These are phyloP conservation scores for Sarotherodon lohbergeri DNA, from an alignment of 2,113 vertebrate species.

Conservation along the genomic window DNA sequence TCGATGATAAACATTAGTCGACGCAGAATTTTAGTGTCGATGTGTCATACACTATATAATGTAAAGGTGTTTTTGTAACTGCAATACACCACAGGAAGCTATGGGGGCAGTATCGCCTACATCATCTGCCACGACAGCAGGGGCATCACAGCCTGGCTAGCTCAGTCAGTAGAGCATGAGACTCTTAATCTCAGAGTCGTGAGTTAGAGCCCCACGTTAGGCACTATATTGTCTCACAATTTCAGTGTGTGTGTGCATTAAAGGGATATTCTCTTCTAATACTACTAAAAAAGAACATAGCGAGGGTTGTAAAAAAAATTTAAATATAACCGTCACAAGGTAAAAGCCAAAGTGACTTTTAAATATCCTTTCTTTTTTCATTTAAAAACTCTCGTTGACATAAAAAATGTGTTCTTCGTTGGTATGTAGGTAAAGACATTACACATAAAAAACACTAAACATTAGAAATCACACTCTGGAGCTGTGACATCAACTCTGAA, in stretches of 20 bases:
- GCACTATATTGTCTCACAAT: neutral
- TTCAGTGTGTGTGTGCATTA: neutral
- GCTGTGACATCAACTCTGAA: neutral
- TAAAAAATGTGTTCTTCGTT: neutral
- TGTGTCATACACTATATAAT: accelerated
- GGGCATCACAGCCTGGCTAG: accelerated
- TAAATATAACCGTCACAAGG: neutral
- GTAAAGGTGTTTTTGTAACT: neutral
- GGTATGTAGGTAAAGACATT: neutral
- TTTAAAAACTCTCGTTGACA: neutral
- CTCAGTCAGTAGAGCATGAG: neutral
- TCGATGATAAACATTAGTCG: neutral
- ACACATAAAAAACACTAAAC: neutral
- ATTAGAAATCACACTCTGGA: neutral
- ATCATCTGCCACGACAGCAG: neutral
- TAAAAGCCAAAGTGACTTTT: neutral
- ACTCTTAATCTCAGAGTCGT: neutral
- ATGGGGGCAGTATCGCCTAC: neutral
- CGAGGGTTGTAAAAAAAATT: accelerated
- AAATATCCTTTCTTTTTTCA: neutral
- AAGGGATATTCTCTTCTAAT: neutral
- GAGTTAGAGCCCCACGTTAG: accelerated
- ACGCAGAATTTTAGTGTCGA: neutral
- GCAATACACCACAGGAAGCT: neutral
- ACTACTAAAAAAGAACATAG: neutral